Evolutionary conservation across 2,888 invertebrate species (phyloP), one percentile per base, ranked within the genome.

Genomic region (Crioceris asparagi): DNA sequence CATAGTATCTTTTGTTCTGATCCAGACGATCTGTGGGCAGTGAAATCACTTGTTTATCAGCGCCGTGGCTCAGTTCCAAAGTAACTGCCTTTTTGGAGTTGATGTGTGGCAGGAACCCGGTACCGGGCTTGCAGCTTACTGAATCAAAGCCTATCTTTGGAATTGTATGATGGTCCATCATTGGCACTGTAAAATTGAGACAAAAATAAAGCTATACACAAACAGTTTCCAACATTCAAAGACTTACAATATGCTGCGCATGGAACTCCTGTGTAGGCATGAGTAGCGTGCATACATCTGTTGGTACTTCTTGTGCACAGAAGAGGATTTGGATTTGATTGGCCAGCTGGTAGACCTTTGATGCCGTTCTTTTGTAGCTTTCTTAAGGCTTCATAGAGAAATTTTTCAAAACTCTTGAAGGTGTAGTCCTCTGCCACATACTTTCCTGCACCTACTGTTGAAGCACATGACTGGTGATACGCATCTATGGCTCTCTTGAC

Each of bases 1-100:
- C 90, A 62, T 87, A 90, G 66, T 91, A 92, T 57, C 86, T 74
- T 65, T 90, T 91, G 60, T 83, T 86, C 58, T 83, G 84, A 61
- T 91, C 88, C 53, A 91, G 66, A 59, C 77, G 79, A 56, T 90
- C 86, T 14, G 88, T 81, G 35, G 91, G 91, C 61, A 91, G 70
- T 52, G 87, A 82, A 57, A 90, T 88, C 47, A 90, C 72, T 62
- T 87, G 86, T 57, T 83, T 83, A 56, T 84, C 85, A 37, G 78
- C 77, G 27, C 88, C 88, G 53, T 87, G 85, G 36, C 82, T 83
- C 36, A 91, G 74, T 64, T 90, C 87, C 46, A 91, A 68, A 29
- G 80, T 79, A 17, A 81, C 79, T 46, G 78, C 66, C 52, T 69
- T 70, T 37, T 59, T 62, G 3, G 53, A 47, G 46, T 71, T 71